Percentiles rank a stretch among this genome's conserved stretches.
phyloP scores from a whole-genome alignment of 2,888 invertebrate species.

The Melanchra persicariae region DNA sequence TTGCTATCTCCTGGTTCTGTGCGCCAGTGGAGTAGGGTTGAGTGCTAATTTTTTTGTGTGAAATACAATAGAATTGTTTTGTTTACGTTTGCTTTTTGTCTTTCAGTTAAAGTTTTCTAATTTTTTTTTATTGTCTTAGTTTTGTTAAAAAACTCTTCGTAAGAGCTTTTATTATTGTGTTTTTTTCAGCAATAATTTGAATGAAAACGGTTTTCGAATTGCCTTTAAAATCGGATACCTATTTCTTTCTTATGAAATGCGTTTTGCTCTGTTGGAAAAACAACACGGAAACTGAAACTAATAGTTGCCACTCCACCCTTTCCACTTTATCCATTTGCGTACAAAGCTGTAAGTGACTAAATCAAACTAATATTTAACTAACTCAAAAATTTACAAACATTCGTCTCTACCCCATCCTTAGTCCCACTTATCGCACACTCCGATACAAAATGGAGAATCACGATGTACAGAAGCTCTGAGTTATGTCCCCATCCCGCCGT shows the following conservation, averaged over 20 bases:
- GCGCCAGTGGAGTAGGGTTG: slow-evolving; percentile 68
- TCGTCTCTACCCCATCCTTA: slow-evolving; percentile 69
- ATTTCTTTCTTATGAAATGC: too few relatives aligned
- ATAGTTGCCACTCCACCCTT: neutral
- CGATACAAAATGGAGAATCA: slow-evolving; percentile 89
- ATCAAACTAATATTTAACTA: neutral
- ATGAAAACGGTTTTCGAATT: too few relatives aligned
- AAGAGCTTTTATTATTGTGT: too few relatives aligned
- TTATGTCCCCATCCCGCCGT: slow-evolving; percentile 85
- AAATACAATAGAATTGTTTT: slow-evolving; percentile 18
- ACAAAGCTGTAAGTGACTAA: too few relatives aligned
- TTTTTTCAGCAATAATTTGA: too few relatives aligned
- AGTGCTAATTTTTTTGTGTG: slow-evolving; percentile 31
- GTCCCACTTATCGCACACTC: slow-evolving; percentile 85
- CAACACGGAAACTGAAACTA: neutral
- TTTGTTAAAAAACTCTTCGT: too few relatives aligned
- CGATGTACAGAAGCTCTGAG: slow-evolving; percentile 87
- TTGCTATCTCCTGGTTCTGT: slow-evolving; percentile 83
- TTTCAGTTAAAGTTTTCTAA: too few relatives aligned
- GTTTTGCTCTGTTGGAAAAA: too few relatives aligned
- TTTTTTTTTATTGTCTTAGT: too few relatives aligned
- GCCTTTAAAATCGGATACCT: too few relatives aligned
- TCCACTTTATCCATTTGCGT: neutral
- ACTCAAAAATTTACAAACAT: neutral
- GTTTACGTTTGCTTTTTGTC: neutral